Conservation (phyloP, 2,888 invertebrate species). For the Drosophila mettleri region DNA sequence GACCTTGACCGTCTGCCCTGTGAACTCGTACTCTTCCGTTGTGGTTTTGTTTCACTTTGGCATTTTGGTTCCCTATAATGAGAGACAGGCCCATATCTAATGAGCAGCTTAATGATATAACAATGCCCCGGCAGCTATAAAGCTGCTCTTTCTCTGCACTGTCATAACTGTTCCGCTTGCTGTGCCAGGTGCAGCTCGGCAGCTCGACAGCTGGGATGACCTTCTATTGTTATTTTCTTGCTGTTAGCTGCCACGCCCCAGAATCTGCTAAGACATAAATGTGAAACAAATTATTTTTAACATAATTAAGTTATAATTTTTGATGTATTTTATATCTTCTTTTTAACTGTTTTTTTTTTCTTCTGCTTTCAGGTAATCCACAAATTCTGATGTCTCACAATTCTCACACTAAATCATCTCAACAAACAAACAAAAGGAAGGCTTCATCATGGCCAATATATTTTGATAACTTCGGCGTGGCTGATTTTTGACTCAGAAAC, state of each 20-base stretch:
- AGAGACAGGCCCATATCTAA: slow-evolving; percentile 14
- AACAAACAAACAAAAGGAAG: slow-evolving; percentile 15
- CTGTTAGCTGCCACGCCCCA: slow-evolving; percentile 22
- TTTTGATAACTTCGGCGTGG: slow-evolving; percentile 1
- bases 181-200: slow-evolving; percentile 16
- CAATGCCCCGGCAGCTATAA: slow-evolving; percentile 36
- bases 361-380: slow-evolving; percentile 61
- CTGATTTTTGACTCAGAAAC: not conserved
- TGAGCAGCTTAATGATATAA: slow-evolving; percentile 25
- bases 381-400: slow-evolving; percentile 1
- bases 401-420: slow-evolving; percentile 37
- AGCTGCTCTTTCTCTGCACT: slow-evolving; percentile 44
- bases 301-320: slow-evolving; percentile 23
- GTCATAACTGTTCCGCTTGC: slow-evolving; percentile 33
- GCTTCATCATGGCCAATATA: slow-evolving; percentile 6
- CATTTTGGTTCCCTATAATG: slow-evolving; percentile 7
- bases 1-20: slow-evolving; percentile 51
- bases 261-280: slow-evolving; percentile 23
- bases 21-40: slow-evolving; percentile 25
- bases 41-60: slow-evolving; percentile 6
- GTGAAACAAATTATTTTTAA: slow-evolving; percentile 28
- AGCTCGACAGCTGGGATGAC: slow-evolving; percentile 26
- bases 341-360: slow-evolving; percentile 30
- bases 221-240: slow-evolving; percentile 41
- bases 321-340: slow-evolving; percentile 30